These are phyloP conservation scores for Drosophila orosa DNA, from an alignment of 1,140 invertebrate species.

Conservation along the genomic window DNA sequence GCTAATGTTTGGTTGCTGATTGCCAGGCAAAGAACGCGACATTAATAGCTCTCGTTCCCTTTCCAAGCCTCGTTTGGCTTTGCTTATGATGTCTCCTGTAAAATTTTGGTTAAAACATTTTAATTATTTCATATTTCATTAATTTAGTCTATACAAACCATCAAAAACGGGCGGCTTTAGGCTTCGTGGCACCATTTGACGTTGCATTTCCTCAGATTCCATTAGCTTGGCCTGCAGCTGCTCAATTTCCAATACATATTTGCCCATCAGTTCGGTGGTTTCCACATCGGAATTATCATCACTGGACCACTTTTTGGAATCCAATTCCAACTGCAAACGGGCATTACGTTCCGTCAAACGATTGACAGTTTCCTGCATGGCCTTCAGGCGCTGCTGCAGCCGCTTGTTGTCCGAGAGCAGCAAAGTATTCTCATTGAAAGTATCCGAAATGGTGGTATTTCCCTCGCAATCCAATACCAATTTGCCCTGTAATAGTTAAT, in stretches of 20 bases:
- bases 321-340: conserved; percentile 92
- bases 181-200: conserved; percentile 86
- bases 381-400: conserved; percentile 94
- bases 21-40: conserved; percentile 67
- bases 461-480: conserved; percentile 94
- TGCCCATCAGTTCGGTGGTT: conserved; percentile 90
- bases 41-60: conserved; percentile 82
- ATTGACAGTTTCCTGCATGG: conserved; percentile 97
- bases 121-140: too few species aligned
- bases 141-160: conserved; percentile 28
- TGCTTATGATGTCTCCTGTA: conserved; percentile 84
- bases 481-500: conserved; percentile 88
- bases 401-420: conserved; percentile 94
- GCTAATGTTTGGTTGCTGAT: conserved; percentile 85
- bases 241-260: conserved; percentile 96
- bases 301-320: conserved; percentile 88
- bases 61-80: conserved; percentile 86
- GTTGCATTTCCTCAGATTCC: conserved; percentile 94
- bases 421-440: conserved; percentile 98
- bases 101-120: neutral
- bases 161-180: conserved; percentile 40
- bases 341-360: conserved; percentile 92
- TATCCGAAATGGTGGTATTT: conserved; percentile 94
- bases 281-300: conserved; percentile 85
- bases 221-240: conserved; percentile 93